Evolutionary conservation across 2,888 invertebrate genomes (phyloP).

Genomic region (Pinctada fucata): DNA sequence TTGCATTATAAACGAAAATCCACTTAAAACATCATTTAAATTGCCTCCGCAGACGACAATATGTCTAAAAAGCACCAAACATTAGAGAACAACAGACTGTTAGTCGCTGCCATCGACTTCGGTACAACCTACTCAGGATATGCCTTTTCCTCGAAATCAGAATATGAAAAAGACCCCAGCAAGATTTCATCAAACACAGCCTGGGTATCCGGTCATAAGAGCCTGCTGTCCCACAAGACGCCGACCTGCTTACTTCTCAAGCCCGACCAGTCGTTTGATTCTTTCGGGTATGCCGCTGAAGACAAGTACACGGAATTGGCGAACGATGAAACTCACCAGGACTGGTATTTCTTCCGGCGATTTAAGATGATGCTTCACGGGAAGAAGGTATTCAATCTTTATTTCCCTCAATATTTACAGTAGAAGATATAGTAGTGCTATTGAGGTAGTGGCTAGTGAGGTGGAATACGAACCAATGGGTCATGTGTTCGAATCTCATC

Average conservation of each 20-base stretch:
- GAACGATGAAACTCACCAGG: conserved; percentile 18
- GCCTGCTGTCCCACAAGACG: conserved; percentile 31
- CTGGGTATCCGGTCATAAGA: conserved; percentile 32
- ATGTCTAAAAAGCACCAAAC: no score
- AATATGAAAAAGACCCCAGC: conserved; percentile 22
- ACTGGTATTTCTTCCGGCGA: conserved; percentile 35
- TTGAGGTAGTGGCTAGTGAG: no score
- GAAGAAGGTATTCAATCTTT: conserved; percentile 14
- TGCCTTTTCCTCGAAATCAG: conserved; percentile 34
- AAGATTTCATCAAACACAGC: conserved; percentile 29
- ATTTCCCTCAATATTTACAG: background rate
- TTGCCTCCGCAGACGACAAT: no score
- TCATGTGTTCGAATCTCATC: no score
- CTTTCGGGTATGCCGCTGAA: conserved; percentile 37
- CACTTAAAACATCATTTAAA: no score
- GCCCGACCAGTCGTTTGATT: conserved; percentile 31
- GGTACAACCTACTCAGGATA: conserved; percentile 39
- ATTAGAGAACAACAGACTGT: conserved; percentile 1
- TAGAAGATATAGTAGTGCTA: no score
- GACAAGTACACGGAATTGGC: conserved; percentile 32
- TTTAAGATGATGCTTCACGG: conserved; percentile 37
- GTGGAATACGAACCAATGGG: no score
- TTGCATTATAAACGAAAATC: no score
- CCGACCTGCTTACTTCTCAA: conserved; percentile 35
- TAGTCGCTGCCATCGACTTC: conserved; percentile 39